Base-by-base conservation (phyloP, 2,888 invertebrate genomes). In the Agrochola litura region DNA sequence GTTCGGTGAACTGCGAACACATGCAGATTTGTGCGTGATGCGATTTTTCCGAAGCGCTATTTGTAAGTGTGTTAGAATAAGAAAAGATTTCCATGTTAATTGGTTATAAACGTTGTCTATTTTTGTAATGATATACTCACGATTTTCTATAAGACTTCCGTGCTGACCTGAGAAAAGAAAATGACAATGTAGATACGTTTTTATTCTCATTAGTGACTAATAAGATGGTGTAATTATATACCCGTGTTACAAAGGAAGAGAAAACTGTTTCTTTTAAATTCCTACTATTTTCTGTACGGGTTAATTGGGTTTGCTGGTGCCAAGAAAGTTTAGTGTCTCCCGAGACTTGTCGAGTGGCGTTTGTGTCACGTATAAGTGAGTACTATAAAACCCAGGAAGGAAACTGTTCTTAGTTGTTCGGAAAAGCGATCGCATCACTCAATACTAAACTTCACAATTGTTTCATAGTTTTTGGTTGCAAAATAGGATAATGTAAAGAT, bases 111-210 rank as follows among this genome's bases (percentile, higher is more conserved):
- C 41, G 19, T 76, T 72, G n/a, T 76, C 58, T 82, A 78, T 75
- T 85, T 82, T 82, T 75, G 54, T 41, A 75, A 70, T 79, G 43
- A 76, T 73, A 81, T 88, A 88, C 88, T 88, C 77, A 88, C 88
- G 88, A 85, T 88, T 88, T 82, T 88, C 88, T 85, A 88, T 85
- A 25, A 85, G 85, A 84, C 88, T 88, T 88, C 88, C 88, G 61
- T 88, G 88, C 41, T 88, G 88, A 88, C 88, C 88, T 88, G 88
- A 61, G 88, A 37, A 88, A 85, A 82, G 65, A 86, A 88, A 88
- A 85, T 63, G 52, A 77, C 22, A 75, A 19, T 79, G 75, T 84
- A 82, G 69, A 87, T 43, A 69, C 52, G 25, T 63, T 81, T 79
- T 75, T 73, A n/a, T 46, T 61, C 41, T 30, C 52, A 73, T 64